Base-by-base conservation (phyloP, 2,888 invertebrate species). In the Ctenicera cuprea region DNA sequence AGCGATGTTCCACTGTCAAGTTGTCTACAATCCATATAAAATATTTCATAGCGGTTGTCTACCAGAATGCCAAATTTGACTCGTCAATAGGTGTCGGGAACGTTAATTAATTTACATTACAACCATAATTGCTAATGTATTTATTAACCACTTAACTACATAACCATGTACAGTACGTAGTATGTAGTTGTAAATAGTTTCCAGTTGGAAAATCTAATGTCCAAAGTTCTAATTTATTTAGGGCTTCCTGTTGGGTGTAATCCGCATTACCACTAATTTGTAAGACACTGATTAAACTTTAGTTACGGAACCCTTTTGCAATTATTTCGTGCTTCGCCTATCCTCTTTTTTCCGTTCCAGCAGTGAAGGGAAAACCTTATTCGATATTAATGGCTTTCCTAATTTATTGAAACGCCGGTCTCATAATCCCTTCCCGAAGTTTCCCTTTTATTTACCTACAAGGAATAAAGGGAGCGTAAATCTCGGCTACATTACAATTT, bases 381-480 rank as follows among this genome's bases (percentile, higher is more conserved):
- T 41, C 14, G 41, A 41, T 41, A 41, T 41, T 41, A 41, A 41
- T 41, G 41, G n/a, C 41, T 41, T 41, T 41, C 41, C 41, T 41
- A 41, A 41, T 41, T 41, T 41, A 41, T 14, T 7, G 14, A 41
- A 41, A 41, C n/a, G 41, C 14, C 1, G 33, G 33, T 14, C 14
- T 14, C 14, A 41, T 2, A 14, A 14, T 41, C 41, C n/a, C 38
- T 38, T 12, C 38, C 14, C 14, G 14, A 14, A 41, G 7, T 14
- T 14, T 41, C 41, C 41, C 33, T 33, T 33, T 26, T 26, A 26
- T 26, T 26, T 26, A 26, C 26, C 26, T 26, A 26, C 26, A 2
- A 26, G 1, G 33, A 33, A 33, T 9, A 33, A 9, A 9, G 33
- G 9, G 33, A 33, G 1, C 33, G 26, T 33, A 33, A 5, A 33